Conservation (phyloP, 2,888 invertebrate genomes). For the Mythimna lalbum region DNA sequence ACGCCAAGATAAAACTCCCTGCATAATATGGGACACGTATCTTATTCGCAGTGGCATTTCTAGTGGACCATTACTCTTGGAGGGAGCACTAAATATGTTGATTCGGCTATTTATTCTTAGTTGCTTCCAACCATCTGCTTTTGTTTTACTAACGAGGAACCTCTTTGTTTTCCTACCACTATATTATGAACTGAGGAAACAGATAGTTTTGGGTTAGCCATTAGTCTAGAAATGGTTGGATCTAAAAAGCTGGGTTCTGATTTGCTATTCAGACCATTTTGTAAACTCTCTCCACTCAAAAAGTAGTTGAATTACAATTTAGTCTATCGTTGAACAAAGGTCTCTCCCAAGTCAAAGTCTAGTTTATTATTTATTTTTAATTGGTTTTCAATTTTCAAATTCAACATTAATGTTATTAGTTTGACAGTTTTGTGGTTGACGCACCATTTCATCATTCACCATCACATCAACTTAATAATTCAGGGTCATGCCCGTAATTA, state of each 20-base stretch:
- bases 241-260: background rate
- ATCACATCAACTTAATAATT: slow-evolving; percentile 12
- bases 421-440: background rate
- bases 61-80: slow-evolving; percentile 57
- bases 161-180: slow-evolving; percentile 39
- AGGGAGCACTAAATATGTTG: slow-evolving; percentile 70
- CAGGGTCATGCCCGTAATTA: slow-evolving; percentile 25
- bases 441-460: slow-evolving; percentile 1
- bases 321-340: background rate
- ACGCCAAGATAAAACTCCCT: slow-evolving; percentile 35
- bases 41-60: slow-evolving; percentile 58
- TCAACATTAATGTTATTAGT: background rate
- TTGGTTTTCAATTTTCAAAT: background rate
- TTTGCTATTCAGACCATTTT: background rate
- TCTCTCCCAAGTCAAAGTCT: background rate
- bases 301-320: background rate
- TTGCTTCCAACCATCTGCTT: slow-evolving; percentile 62
- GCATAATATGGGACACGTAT: slow-evolving; percentile 48
- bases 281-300: background rate
- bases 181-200: slow-evolving; percentile 32
- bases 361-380: background rate
- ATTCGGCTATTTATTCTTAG: slow-evolving; percentile 72
- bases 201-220: slow-evolving; percentile 28
- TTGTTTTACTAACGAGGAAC: slow-evolving; percentile 66
- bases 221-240: slow-evolving; percentile 10